Base-by-base conservation (phyloP, 2,113 vertebrate genomes). In the Trachemys scripta region DNA sequence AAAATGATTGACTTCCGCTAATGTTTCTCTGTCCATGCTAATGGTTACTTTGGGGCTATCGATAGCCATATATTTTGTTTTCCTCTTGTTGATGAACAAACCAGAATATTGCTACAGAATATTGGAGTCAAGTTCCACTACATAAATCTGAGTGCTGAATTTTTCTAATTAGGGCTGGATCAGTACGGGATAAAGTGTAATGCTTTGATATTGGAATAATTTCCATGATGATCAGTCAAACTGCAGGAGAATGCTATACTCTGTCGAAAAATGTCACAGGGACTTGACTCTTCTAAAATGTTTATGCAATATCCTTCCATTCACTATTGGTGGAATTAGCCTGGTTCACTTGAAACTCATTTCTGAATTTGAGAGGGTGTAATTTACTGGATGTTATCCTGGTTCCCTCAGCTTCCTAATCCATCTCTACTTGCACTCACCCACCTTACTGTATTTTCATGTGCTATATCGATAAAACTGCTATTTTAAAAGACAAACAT, bases 401-500 rank as follows among this genome's bases (percentile, higher is more conserved):
- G 51, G 57, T 96, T 80, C 53, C 38, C 85, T 92, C 89, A 91
- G 49, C 80, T 90, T 96, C 84, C 31, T 88, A 98, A 97, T 98
- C 88, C 93, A 90, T 45, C 1, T 38, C 91, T 96, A 85, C 97
- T 98, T 95, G 93, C 97, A 97, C 91, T 85, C 97, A 76, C 82
- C 93, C 93, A 90, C 50, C 45, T 86, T 94, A 90, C 65, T 88
- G 69, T 94, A 84, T 82, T 94, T 93, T 92, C 81, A 62, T 82
- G 85, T 90, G 90, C 76, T 3, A 87, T 97, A 97, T 97, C 94
- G 96, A 90, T 94, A 96, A 95, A 96, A 96, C 90, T 1, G 0
- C 94, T 85, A 90, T 89, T 96, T 96, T 97, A 95, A 98, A 98
- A 97, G 92, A 92, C 94, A 98, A 98, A 96, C 95, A 97, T 88